These are phyloP conservation scores for Sigmodon hispidus DNA, from an alignment of 2,113 vertebrate species.

Conservation along the genomic window DNA sequence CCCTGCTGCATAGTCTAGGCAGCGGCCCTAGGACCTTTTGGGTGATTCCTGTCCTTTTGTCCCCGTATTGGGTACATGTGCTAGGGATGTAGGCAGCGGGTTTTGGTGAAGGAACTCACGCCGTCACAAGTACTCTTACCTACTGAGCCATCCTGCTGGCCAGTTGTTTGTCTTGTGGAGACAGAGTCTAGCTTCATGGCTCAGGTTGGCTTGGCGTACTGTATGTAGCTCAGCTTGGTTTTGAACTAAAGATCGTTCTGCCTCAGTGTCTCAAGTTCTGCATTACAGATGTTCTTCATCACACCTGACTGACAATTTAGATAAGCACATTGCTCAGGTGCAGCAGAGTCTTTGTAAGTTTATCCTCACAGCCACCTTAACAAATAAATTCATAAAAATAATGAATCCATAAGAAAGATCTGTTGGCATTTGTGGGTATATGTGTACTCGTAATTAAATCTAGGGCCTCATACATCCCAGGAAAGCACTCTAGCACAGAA, in stretches of 20 bases:
- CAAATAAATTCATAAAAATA: not conserved
- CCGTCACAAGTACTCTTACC: not conserved
- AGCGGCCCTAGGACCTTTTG: not conserved
- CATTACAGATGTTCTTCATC: not conserved
- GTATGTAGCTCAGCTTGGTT: not conserved
- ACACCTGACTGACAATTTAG: not conserved
- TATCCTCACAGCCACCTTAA: not conserved
- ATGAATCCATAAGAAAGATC: not conserved
- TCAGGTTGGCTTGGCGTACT: not conserved
- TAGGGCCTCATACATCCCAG: not conserved
- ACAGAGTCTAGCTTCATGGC: not conserved
- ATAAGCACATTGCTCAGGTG: not conserved
- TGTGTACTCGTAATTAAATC: not conserved
- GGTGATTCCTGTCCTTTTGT: not conserved
- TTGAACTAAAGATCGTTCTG: not conserved
- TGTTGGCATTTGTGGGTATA: not conserved
- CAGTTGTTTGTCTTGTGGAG: not conserved
- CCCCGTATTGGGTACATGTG: not conserved
- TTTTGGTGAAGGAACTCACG: not conserved
- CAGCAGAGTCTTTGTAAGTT: not conserved
- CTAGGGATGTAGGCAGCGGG: no score
- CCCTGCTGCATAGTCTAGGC: not conserved
- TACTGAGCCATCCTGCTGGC: no score
- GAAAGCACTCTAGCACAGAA: not conserved
- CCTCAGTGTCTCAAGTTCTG: not conserved